Evolutionary conservation across 1,140 invertebrate species (phyloP).

Genomic region (Bombus soroeensis): DNA sequence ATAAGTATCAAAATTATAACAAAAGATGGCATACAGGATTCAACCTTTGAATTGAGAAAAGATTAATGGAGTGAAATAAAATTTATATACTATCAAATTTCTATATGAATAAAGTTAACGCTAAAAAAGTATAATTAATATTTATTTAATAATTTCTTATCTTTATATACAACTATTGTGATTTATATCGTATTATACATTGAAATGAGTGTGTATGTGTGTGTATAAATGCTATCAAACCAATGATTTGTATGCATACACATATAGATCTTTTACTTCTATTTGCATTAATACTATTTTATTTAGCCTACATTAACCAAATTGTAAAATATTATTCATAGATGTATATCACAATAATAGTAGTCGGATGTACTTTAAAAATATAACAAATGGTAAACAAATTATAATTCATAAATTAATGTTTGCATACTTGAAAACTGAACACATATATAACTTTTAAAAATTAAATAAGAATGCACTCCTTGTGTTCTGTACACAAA

Average conservation of each 20-base stretch:
- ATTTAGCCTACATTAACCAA: slow-evolving; percentile 35
- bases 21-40: slow-evolving; percentile 91
- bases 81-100: slow-evolving; percentile 33
- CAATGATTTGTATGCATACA: slow-evolving; percentile 36
- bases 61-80: slow-evolving; percentile 85
- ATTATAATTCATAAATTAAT: slow-evolving; percentile 55
- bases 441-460: slow-evolving; percentile 33
- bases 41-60: slow-evolving; percentile 88
- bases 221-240: slow-evolving; percentile 36
- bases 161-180: slow-evolving; percentile 38
- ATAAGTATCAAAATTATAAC: slow-evolving; percentile 95
- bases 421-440: slow-evolving; percentile 12
- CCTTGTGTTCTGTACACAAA: slow-evolving; percentile 60
- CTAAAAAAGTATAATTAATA: slow-evolving; percentile 43
- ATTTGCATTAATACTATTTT: slow-evolving; percentile 42
- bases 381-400: slow-evolving; percentile 52
- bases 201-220: slow-evolving; percentile 3
- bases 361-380: slow-evolving; percentile 51
- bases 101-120: slow-evolving; percentile 52
- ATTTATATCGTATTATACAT: slow-evolving; percentile 30
- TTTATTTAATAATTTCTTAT: slow-evolving; percentile 44
- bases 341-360: slow-evolving; percentile 50
- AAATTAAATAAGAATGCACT: slow-evolving; percentile 47
- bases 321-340: slow-evolving; percentile 15
- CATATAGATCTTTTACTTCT: slow-evolving; percentile 26